Base-by-base conservation (phyloP, 1,140 invertebrate species). In the Phthorimaea operculella region DNA sequence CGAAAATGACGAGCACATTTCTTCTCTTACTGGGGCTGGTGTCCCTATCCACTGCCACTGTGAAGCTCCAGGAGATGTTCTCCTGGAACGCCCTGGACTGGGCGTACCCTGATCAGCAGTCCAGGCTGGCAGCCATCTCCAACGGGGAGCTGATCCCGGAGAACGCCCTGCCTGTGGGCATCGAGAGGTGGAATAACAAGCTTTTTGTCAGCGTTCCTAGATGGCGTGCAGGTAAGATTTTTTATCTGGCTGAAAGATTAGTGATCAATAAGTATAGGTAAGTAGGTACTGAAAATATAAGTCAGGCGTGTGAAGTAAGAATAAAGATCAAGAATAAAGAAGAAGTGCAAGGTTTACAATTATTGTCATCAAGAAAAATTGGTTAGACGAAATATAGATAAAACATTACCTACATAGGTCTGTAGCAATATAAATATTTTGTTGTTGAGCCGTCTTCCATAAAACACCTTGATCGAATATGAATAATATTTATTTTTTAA, bases 181-280 rank as follows among this genome's bases (percentile, higher is more conserved):
- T 94, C 28, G 93, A 95, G 78, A 85, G 93, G 54, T 93, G 90
- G 89, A 86, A 84, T 34, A 90, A 94, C 63, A 93, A 93, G 58
- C 79, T 94, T 0, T 95, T 94, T 70, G 89, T 95, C 28, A 89
- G 89, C 17, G 90, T 95, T 1, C 93, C 93, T 0, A 88, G 93
- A 64, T 94, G 92, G 93, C 86, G 86, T 44, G 54, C 71, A 53
- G 81, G 79, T 82, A 81, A 59, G 68, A 85, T n/a, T 68, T 69
- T 18, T 68, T 68, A 39, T 5, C 36, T 5, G 10, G 3, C 36
- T 34, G 21, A 28, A 28, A 28, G 2, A 28, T 28, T 28, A 28
- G 21, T 28, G 21, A 28, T 6, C n/a, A n/a, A n/a, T n/a, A n/a
- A n/a, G n/a, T n/a, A n/a, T n/a, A n/a, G n/a, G n/a, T n/a, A n/a